A percentile compares a stretch with the other conserved stretches of the same genome.
Conservation (phyloP, 2,113 vertebrate species). For the Nothocercus nigrocapillus region DNA sequence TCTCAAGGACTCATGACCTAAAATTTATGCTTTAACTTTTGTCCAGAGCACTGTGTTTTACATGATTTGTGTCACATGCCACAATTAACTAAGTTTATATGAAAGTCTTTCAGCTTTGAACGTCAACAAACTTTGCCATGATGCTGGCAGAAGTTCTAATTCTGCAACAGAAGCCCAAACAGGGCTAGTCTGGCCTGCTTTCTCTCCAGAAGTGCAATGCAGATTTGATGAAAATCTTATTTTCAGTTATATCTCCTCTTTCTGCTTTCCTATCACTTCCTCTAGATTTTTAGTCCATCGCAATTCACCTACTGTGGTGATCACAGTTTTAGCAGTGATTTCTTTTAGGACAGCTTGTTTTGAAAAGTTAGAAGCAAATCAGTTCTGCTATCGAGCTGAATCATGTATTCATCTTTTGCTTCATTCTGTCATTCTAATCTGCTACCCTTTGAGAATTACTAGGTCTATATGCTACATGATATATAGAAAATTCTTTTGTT, state of each 20-base stretch:
- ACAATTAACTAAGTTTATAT: not conserved
- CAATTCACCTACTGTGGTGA: not conserved
- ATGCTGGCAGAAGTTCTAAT: not conserved
- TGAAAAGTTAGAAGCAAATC: not conserved
- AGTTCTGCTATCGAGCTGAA: not conserved
- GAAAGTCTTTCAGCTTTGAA: not conserved
- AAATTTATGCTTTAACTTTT: not conserved
- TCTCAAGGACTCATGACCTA: not conserved
- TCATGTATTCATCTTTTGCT: not conserved
- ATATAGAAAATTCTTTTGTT: not conserved
- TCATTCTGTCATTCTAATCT: not conserved
- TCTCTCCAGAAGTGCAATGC: not conserved
- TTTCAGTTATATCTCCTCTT: not conserved
- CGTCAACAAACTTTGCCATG: not conserved
- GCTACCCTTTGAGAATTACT: not conserved
- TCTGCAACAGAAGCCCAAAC: not conserved
- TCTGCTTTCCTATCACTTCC: not conserved
- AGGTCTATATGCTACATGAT: rapidly evolving
- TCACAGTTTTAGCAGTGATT: not conserved
- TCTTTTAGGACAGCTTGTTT: not conserved
- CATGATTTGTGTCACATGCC: not conserved
- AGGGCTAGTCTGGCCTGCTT: not conserved
- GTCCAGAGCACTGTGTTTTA: not conserved
- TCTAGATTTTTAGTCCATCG: not conserved
- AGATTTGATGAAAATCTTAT: not conserved